Evolutionary conservation across 2,888 invertebrate species (phyloP).

Genomic region (Lasioglossum calceatum): DNA sequence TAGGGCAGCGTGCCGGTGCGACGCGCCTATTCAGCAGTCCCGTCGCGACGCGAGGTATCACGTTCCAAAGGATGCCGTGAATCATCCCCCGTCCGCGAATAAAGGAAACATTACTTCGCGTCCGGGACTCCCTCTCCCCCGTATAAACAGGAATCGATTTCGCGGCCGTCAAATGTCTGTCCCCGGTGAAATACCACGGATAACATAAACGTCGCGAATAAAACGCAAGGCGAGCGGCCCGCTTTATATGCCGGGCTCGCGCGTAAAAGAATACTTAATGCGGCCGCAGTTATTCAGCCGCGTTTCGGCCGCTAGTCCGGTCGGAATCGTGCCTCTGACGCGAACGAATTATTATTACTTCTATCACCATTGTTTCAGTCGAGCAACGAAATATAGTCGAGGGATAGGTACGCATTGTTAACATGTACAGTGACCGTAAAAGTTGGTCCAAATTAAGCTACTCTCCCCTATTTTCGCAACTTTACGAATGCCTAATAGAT

Average conservation of each 20-base stretch:
- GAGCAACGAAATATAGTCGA: too few species aligned
- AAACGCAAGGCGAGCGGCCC: not conserved
- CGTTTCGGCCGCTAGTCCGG: not conserved
- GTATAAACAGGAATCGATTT: conserved; percentile 39
- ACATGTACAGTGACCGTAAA: too few species aligned
- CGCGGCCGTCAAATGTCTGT: conserved; percentile 24
- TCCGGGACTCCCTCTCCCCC: not conserved
- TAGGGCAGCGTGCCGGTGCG: conserved; percentile 55
- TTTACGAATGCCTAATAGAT: too few species aligned
- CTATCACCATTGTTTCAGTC: not conserved
- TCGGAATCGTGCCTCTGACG: not conserved
- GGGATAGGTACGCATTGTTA: too few species aligned
- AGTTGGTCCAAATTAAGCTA: too few species aligned
- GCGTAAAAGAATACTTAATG: conserved; percentile 38
- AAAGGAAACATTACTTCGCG: conserved; percentile 17
- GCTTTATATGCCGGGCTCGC: conserved; percentile 32
- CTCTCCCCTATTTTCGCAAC: too few species aligned
- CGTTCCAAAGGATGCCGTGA: conserved; percentile 50
- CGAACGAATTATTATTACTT: not conserved
- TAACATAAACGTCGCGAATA: conserved; percentile 40
- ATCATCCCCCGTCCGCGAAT: conserved; percentile 25
- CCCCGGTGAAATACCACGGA: not conserved
- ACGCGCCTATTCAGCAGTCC: conserved; percentile 52
- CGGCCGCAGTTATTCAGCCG: not conserved
- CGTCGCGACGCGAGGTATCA: conserved; percentile 27